These are phyloP conservation scores for Monomorium pharaonis DNA, from an alignment of 1,140 invertebrate genomes.

Conservation along the genomic window DNA sequence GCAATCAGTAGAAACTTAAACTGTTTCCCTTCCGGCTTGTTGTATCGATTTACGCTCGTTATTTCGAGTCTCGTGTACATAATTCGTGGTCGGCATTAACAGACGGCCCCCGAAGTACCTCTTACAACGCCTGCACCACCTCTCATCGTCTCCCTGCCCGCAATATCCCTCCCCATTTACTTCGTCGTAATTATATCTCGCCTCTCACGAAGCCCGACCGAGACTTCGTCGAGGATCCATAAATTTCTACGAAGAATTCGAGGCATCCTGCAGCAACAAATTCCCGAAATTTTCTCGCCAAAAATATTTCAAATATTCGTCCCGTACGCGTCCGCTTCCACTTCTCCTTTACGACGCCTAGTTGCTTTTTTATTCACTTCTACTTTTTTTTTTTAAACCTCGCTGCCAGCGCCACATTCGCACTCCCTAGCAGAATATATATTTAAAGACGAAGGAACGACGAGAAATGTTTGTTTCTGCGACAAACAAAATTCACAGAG, in stretches of 20 bases:
- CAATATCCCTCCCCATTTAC: conserved; percentile 33
- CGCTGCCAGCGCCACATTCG: neutral
- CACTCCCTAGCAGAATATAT: neutral
- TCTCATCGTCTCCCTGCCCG: neutral
- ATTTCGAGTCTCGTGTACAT: conserved; percentile 58
- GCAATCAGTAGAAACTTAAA: conserved; percentile 66
- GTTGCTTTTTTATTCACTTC: neutral
- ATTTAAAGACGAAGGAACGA: conserved; percentile 1
- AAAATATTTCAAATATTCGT: conserved; percentile 71
- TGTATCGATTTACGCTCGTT: conserved; percentile 69
- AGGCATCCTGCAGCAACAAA: conserved; percentile 63
- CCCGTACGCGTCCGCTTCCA: neutral
- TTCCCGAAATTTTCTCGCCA: conserved; percentile 70
- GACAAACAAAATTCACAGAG: neutral
- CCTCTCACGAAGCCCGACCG: conserved; percentile 63
- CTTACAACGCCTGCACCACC: conserved; percentile 27
- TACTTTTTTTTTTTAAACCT: neutral
- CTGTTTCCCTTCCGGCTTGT: conserved; percentile 49
- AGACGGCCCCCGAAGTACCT: conserved; percentile 30
- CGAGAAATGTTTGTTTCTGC: conserved; percentile 15
- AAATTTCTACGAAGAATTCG: conserved; percentile 70
- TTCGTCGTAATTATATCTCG: conserved; percentile 69
- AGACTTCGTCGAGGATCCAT: conserved; percentile 71
- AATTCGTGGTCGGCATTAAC: conserved; percentile 59
- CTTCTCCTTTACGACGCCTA: conserved; percentile 16